These are phyloP conservation scores for Ibycter americanus DNA, from an alignment of 2,797 vertebrate species.

Conservation along the genomic window DNA sequence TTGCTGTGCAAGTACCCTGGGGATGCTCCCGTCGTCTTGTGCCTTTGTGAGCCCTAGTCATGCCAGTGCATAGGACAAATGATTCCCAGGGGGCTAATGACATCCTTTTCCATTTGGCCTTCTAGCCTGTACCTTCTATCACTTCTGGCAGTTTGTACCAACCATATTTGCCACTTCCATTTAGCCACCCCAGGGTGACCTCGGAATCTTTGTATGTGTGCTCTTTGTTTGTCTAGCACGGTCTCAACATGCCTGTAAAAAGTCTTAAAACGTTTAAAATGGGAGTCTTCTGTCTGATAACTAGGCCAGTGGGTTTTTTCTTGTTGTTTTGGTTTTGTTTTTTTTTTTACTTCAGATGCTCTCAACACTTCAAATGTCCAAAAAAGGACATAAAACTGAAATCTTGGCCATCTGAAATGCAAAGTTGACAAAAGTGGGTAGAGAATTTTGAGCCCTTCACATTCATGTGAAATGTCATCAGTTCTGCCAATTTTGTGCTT, in stretches of 20 bases:
- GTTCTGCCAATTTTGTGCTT: neutral
- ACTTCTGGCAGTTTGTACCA: neutral
- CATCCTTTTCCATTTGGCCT: neutral
- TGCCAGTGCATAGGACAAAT: neutral
- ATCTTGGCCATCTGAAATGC: neutral
- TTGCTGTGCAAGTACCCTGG: neutral
- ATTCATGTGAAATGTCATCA: neutral
- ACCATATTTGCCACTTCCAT: neutral
- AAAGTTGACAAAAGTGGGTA: neutral
- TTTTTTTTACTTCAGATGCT: neutral
- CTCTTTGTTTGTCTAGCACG: neutral
- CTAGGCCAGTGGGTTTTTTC: neutral
- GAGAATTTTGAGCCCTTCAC: neutral
- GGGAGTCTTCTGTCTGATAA: neutral
- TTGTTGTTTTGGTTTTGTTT: neutral
- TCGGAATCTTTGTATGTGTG: neutral
- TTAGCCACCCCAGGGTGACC: neutral
- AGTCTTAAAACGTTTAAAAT: neutral
- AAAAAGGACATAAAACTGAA: neutral
- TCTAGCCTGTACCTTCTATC: neutral
- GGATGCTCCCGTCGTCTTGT: neutral
- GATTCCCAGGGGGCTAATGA: neutral
- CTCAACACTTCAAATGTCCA: neutral
- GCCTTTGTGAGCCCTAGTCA: neutral
- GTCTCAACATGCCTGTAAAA: neutral